A percentile compares a stretch with the other conserved stretches of the same genome.
Conservation (phyloP, 2,888 invertebrate genomes). For the Noctua janthina region DNA sequence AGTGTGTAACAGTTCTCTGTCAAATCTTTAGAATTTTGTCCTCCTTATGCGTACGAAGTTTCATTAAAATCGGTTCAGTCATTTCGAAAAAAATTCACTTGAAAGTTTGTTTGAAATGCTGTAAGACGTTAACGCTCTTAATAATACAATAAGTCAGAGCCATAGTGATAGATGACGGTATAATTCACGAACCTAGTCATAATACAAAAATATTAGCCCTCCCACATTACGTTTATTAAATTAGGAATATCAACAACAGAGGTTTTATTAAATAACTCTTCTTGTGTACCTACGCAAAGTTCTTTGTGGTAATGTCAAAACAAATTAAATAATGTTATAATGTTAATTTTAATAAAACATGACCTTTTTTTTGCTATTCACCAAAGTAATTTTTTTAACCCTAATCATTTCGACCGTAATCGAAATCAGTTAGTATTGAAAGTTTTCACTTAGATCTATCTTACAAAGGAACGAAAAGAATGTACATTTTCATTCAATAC, state of each 20-base stretch:
- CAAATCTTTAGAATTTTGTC: too few species aligned
- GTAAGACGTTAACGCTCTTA: not conserved
- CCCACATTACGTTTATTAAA: not conserved
- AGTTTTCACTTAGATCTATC: not conserved
- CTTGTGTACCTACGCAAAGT: not conserved
- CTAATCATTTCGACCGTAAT: not conserved
- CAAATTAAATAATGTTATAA: not conserved
- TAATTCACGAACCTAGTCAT: not conserved
- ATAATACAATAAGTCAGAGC: constrained; percentile 16
- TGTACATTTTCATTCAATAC: constrained; percentile 11
- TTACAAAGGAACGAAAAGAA: constrained; percentile 16
- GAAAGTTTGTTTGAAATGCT: too few species aligned
- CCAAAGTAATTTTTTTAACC: not conserved
- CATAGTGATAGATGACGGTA: not conserved
- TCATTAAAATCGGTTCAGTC: too few species aligned
- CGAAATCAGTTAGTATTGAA: not conserved
- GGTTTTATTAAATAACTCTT: not conserved
- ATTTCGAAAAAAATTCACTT: too few species aligned
- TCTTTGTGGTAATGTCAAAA: not conserved
- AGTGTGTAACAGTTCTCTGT: too few species aligned
- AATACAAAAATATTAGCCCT: not conserved
- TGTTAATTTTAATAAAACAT: not conserved
- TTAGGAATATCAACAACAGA: not conserved
- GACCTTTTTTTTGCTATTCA: not conserved
- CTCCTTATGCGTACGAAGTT: too few species aligned